Evolutionary conservation across 2,797 vertebrate genomes (phyloP).

Genomic region (Manis crassicaudata): DNA sequence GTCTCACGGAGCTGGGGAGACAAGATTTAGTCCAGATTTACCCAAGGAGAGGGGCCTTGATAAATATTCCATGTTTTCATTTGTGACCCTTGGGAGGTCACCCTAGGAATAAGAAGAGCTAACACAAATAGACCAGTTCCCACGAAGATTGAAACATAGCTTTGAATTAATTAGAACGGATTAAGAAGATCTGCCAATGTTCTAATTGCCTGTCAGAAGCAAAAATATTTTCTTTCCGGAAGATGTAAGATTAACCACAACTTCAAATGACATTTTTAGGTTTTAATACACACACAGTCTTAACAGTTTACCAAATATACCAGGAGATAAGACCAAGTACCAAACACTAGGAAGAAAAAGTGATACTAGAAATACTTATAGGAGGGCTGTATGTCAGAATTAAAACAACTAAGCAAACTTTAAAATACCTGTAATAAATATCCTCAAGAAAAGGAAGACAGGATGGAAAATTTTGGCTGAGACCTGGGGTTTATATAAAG

Average conservation of each 20-base stretch:
- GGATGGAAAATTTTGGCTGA: not conserved
- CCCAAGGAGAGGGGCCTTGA: not conserved
- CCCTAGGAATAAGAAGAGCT: not conserved
- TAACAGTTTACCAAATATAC: not conserved
- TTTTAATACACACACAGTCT: not conserved
- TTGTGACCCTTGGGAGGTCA: not conserved
- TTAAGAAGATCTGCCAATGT: not conserved
- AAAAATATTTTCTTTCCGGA: not conserved
- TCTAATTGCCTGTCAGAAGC: not conserved
- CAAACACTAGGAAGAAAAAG: not conserved
- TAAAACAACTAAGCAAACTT: not conserved
- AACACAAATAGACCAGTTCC: not conserved
- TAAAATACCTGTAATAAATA: not conserved
- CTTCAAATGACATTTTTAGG: not conserved
- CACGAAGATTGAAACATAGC: not conserved
- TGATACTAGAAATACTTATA: not conserved
- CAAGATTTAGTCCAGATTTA: not conserved
- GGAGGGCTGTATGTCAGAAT: not conserved
- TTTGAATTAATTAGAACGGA: not conserved
- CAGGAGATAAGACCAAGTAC: not conserved
- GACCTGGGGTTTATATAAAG: not conserved
- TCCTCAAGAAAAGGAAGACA: not conserved
- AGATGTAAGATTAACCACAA: not conserved
- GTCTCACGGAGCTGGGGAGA: not conserved
- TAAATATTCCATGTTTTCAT: not conserved